These are phyloP conservation scores for Pyrocoelia pectoralis DNA, from an alignment of 2,888 invertebrate genomes.

Conservation along the genomic window DNA sequence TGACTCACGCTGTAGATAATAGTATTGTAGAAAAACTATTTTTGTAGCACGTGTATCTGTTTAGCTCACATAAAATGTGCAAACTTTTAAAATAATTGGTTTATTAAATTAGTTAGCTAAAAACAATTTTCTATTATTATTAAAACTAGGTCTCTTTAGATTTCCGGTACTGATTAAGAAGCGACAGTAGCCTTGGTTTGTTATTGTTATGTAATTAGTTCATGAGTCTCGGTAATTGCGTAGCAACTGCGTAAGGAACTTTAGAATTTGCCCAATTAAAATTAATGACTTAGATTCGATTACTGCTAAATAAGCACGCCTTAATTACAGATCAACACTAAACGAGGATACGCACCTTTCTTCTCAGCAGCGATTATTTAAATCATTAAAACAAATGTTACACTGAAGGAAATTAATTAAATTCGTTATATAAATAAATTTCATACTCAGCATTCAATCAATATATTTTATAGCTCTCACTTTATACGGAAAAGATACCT, in stretches of 20 bases:
- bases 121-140: constrained; percentile 18
- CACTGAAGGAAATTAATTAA: constrained; percentile 27
- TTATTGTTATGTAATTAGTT: constrained; percentile 50
- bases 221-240: constrained; percentile 49
- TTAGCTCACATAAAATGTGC: no score
- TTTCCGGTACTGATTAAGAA: constrained; percentile 39
- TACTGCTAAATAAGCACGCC: constrained; percentile 48
- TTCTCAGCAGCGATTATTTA: constrained; percentile 25
- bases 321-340: constrained; percentile 45
- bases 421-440: constrained; percentile 30
- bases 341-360: constrained; percentile 36
- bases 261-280: constrained; percentile 50
- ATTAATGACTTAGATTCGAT: constrained; percentile 53
- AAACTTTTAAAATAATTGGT: no score
- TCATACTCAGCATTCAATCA: constrained; percentile 16
- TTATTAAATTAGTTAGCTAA: neutral
- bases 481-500: constrained; percentile 11
- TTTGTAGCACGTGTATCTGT: no score
- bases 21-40: no score
- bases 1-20: no score
- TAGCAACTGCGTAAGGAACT: constrained; percentile 48
- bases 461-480: constrained; percentile 24
- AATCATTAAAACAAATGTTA: constrained; percentile 30
- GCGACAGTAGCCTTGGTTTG: constrained; percentile 38
- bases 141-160: constrained; percentile 31